A percentile compares a stretch with the other conserved stretches of the same genome.
These are phyloP conservation scores for Iguana delicatissima DNA, from an alignment of 2,797 vertebrate species.

Conservation along the genomic window DNA sequence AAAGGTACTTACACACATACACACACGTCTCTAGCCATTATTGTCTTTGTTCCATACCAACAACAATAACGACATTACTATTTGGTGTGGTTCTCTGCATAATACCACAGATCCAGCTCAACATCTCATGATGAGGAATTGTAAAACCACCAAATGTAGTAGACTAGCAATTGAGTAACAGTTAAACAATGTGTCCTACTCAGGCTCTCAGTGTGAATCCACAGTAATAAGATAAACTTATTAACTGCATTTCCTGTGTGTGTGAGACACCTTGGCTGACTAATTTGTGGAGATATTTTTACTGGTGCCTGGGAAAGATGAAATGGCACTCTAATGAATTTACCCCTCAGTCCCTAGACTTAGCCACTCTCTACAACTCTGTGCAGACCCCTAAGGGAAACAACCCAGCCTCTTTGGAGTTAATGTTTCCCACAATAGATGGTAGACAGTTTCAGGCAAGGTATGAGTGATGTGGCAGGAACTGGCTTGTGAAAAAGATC, in stretches of 20 bases:
- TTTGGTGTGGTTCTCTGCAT: no score
- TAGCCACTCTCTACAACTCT: background rate
- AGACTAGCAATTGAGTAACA: background rate
- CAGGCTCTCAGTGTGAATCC: background rate
- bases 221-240: background rate
- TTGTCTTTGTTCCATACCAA: background rate
- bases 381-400: background rate
- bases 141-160: background rate
- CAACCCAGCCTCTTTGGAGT: background rate
- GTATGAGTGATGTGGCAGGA: background rate
- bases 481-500: background rate
- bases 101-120: background rate
- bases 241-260: background rate
- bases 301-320: no score
- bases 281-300: background rate
- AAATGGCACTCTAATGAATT: background rate
- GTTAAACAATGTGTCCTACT: no score
- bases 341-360: no score
- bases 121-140: background rate
- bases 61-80: background rate
- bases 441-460: no score
- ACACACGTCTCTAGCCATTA: background rate
- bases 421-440: no score
- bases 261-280: background rate
- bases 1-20: no score